Evolutionary conservation across 1,140 invertebrate genomes (phyloP).

Genomic region (Cyphomyrmex costatus): DNA sequence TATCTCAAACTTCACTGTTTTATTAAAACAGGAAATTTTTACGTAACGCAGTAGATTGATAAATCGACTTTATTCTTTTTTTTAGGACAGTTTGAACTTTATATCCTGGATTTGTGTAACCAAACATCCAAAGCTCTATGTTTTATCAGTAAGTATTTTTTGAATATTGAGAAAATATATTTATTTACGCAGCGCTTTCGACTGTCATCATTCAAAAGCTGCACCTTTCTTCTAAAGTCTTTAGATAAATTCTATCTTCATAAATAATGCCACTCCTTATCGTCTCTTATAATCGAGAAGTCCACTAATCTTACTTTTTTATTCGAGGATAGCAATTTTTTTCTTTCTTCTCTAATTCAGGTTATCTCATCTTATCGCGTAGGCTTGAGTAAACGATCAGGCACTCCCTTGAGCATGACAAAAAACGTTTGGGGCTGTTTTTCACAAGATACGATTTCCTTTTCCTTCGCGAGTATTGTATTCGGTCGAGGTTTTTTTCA

Average conservation of each 20-base stretch:
- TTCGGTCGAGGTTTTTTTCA: neutral
- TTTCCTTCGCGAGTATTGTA: neutral
- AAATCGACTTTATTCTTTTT: neutral
- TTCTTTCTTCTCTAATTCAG: neutral
- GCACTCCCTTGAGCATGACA: neutral
- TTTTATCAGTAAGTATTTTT: neutral
- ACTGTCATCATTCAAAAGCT: neutral
- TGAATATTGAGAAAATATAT: neutral
- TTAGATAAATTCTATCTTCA: neutral
- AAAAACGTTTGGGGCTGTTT: neutral
- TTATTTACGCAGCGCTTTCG: neutral
- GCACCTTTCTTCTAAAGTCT: neutral
- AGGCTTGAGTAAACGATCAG: constrained; percentile 23
- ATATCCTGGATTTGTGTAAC: neutral
- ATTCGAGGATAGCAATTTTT: neutral
- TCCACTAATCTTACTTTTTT: neutral
- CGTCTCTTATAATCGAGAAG: neutral
- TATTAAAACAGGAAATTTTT: neutral
- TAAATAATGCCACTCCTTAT: neutral
- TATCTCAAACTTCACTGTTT: constrained; percentile 20
- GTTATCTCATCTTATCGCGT: neutral
- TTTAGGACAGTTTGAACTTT: neutral
- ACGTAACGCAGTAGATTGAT: neutral
- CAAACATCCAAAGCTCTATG: constrained; percentile 2
- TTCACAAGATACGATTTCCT: neutral